phyloP scores from a whole-genome alignment of 2,797 vertebrate species.

The Poeciliopsis paucimaculata region DNA sequence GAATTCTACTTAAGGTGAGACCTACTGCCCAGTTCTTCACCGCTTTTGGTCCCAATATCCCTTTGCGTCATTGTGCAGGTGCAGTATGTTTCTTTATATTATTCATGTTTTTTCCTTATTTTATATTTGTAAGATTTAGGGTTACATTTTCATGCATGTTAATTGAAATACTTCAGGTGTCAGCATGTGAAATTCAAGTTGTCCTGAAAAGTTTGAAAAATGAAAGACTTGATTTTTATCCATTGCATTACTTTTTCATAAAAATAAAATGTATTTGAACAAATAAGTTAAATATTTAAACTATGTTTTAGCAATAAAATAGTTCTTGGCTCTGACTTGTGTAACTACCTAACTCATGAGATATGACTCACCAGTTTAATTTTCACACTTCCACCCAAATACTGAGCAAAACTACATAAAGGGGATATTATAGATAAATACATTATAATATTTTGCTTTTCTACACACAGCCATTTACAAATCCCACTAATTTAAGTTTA shows the following conservation, averaged over 20 bases:
- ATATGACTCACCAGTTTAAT: not conserved
- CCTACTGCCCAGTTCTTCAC: not conserved
- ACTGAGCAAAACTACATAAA: not conserved
- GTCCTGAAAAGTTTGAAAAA: not conserved
- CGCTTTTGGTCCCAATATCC: not conserved
- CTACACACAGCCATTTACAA: not conserved
- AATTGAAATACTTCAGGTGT: not conserved
- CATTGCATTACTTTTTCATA: not conserved
- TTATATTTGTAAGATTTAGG: not conserved
- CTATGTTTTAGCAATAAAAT: not conserved
- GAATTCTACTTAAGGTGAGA: not conserved
- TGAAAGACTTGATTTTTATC: not conserved
- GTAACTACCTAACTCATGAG: not conserved
- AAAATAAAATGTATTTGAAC: not conserved
- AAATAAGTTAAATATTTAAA: not conserved
- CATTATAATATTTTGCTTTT: not conserved
- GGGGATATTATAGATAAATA: no score
- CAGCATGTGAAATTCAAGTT: not conserved
- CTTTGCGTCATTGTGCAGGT: constrained; percentile 31
- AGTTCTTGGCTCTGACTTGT: not conserved
- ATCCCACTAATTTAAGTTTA: not conserved
- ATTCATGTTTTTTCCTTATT: not conserved
- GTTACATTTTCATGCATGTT: not conserved
- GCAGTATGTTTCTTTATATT: constrained; percentile 20
- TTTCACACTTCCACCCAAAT: not conserved